Evolutionary conservation across 2,797 vertebrate species (phyloP), one percentile per base, ranked within the genome.

Genomic region (Pangasius djambal): DNA sequence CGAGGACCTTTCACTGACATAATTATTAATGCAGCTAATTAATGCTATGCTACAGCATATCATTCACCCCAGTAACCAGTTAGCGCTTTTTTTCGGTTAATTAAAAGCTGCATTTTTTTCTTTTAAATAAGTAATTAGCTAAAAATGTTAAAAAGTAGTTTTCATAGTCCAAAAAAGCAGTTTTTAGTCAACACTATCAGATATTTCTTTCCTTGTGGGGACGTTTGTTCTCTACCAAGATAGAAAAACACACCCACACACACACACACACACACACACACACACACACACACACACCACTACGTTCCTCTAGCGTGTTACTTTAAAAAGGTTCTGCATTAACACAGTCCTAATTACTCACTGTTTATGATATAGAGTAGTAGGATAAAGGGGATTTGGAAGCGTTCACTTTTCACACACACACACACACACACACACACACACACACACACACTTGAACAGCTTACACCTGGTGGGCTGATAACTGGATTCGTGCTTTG

Each of bases 291-390:
- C 55, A 63, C 59, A 86, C 88, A 75, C 75, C 34, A 85, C 55
- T 25, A n/a, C 57, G 61, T 65, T 82, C 34, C 75, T 57, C 34
- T 55, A 74, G 37, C 1, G 9, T 50, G 25, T 77, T 44, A 50
- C 28, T 77, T 77, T 77, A 28, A 86, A 55, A 89, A 79, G 77
- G 85, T 57, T 78, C 88, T 25, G 67, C 90, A 87, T 88, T 72
- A 79, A 52, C 40, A 83, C 44, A 81, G 67, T 88, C 86, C 81
- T 90, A 91, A 91, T 91, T 91, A 90, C 87, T 89, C 59, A 83
- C 82, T 86, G 87, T 91, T 90, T 87, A 87, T 85, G 89, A 87
- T 82, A 37, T 31, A 82, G 74, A 55, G 44, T 74, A 67, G 61
- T 82, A 77, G 87, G 50, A 88, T 63, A 8, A 88, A 87, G 65